These are phyloP conservation scores for Cecropterus lyciades DNA, from an alignment of 1,140 invertebrate species.

Conservation along the genomic window DNA sequence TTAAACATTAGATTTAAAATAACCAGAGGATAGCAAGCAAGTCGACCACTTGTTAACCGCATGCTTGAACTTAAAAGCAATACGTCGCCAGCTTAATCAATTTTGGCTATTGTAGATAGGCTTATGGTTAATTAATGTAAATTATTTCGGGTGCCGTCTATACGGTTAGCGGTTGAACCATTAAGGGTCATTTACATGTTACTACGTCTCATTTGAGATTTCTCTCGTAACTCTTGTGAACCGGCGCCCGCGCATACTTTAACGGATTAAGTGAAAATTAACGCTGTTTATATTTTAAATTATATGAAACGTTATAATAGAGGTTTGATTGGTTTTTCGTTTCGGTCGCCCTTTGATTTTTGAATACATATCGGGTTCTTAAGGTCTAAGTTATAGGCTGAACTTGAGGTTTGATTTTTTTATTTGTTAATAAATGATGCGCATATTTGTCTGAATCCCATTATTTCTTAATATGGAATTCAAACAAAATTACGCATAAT, in stretches of 20 bases:
- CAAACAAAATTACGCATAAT: too few relatives aligned
- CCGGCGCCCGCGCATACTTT: constrained; percentile 52
- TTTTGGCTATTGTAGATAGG: constrained; percentile 43
- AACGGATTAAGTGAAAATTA: constrained; percentile 64
- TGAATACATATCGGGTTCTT: neutral
- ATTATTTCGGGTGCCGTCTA: constrained; percentile 48
- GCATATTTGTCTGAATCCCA: too few relatives aligned
- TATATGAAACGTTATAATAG: constrained; percentile 43
- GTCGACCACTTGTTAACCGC: neutral
- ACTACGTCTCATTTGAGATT: constrained; percentile 55
- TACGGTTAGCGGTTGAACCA: constrained; percentile 49
- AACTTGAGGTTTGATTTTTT: neutral
- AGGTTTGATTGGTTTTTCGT: constrained; percentile 26
- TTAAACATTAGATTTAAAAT: too few relatives aligned
- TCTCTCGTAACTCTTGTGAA: constrained; percentile 43
- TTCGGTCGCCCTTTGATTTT: constrained; percentile 19
- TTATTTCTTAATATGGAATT: too few relatives aligned
- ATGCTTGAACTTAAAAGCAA: constrained; percentile 2
- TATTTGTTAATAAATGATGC: neutral
- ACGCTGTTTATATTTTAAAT: constrained; percentile 60
- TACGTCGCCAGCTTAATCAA: constrained; percentile 35
- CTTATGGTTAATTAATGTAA: constrained; percentile 64
- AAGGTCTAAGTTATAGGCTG: neutral
- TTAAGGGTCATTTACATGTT: constrained; percentile 60
- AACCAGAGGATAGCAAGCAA: too few relatives aligned